Conservation (phyloP, 1,140 invertebrate species). For the Zaprionus tsacasi region DNA sequence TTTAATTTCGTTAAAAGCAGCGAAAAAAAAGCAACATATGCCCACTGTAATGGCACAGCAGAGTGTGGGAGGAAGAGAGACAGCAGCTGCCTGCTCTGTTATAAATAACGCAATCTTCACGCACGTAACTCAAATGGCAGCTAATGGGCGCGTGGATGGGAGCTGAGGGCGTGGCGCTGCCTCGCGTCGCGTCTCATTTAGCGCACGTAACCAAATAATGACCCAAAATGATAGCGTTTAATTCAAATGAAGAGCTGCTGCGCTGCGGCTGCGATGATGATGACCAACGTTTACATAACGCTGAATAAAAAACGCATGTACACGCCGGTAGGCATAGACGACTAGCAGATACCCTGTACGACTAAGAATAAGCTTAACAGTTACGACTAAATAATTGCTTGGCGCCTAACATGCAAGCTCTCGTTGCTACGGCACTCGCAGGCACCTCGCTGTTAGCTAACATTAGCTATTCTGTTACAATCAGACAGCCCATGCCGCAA, state of each 20-base stretch:
- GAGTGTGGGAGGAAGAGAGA: not conserved
- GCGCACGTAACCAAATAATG: slow-evolving; percentile 81
- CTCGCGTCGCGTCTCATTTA: slow-evolving; percentile 76
- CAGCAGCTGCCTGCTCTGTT: slow-evolving; percentile 37
- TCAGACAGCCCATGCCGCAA: not conserved
- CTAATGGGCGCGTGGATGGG: slow-evolving; percentile 35
- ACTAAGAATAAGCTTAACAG: not conserved
- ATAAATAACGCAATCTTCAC: slow-evolving; percentile 81
- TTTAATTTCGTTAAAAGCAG: slow-evolving; percentile 65
- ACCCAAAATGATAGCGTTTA: slow-evolving; percentile 77
- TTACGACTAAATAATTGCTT: not conserved
- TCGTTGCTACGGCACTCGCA: too few relatives aligned
- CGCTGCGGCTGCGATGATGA: slow-evolving; percentile 39
- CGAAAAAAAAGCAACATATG: slow-evolving; percentile 45
- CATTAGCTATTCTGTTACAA: not conserved
- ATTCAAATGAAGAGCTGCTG: slow-evolving; percentile 57
- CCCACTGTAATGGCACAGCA: not conserved
- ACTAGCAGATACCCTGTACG: slow-evolving; percentile 8
- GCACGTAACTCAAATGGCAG: slow-evolving; percentile 78
- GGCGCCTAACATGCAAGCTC: too few relatives aligned
- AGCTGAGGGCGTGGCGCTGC: slow-evolving; percentile 25
- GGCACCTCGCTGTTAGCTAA: not conserved
- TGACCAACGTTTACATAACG: slow-evolving; percentile 61
- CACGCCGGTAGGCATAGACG: too few relatives aligned
- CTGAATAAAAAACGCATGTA: slow-evolving; percentile 28